These are phyloP conservation scores for Rhagoletis pomonella DNA, from an alignment of 1,140 invertebrate species.

Conservation along the genomic window DNA sequence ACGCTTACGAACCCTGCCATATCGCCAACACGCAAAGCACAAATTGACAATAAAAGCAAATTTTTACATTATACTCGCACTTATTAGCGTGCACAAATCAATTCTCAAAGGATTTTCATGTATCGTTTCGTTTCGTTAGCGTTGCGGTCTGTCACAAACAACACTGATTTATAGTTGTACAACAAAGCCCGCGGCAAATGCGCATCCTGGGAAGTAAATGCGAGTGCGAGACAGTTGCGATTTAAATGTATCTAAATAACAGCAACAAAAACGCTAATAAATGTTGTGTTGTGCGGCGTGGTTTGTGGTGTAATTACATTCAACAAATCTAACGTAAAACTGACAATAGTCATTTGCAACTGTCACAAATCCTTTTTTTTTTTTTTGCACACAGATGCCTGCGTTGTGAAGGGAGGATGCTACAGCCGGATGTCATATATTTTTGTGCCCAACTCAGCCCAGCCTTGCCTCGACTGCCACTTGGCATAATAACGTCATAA, in stretches of 20 bases:
- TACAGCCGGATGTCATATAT: neutral
- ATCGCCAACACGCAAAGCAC: neutral
- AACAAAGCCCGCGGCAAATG: neutral
- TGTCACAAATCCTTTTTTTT: neutral
- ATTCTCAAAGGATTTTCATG: conserved; percentile 71
- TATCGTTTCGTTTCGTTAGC: conserved; percentile 56
- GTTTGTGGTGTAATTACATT: neutral
- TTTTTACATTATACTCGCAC: conserved; percentile 55
- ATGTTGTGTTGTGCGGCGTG: neutral
- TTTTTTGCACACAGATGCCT: neutral
- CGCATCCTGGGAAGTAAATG: conserved; percentile 1
- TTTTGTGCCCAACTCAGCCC: too few species aligned
- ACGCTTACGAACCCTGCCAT: neutral
- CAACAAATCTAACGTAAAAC: conserved; percentile 19
- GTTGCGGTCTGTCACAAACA: conserved; percentile 23
- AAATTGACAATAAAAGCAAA: conserved; percentile 26
- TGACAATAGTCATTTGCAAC: conserved; percentile 44
- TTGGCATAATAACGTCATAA: conserved; percentile 15
- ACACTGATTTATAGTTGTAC: conserved; percentile 34
- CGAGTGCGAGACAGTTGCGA: neutral
- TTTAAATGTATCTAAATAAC: neutral
- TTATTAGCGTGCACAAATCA: conserved; percentile 64
- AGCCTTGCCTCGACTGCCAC: neutral
- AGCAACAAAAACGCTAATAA: neutral
- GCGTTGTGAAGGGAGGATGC: neutral